Evolutionary conservation across 2,113 vertebrate genomes (phyloP), one percentile per base, ranked within the genome.

Genomic region (Phalacrocorax pelagicus): DNA sequence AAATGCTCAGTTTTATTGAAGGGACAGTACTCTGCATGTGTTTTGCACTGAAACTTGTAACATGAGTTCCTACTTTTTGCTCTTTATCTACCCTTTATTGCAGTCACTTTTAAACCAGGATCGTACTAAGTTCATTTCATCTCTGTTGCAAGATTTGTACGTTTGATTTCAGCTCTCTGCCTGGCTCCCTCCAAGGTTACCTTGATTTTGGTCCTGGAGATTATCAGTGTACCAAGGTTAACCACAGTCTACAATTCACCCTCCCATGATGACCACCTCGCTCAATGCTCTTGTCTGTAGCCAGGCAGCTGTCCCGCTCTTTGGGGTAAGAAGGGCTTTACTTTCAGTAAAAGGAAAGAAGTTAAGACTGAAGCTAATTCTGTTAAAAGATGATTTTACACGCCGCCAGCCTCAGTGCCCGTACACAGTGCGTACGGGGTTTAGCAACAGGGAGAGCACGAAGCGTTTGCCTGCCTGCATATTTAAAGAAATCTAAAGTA

Each of bases 1-100:
- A 61, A 42, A 58, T 2, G 15, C 65, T 61, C 3, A 0, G 0
- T 38, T 46, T 32, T 51, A 26, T 11, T 16, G 59, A 58, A 67
- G 67, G 57, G 23, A 30, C 22, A 8, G 11, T 9, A 30, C 30
- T 67, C 59, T 32, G 52, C 36, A 7, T 4, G 34, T 13, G 44
- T 36, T 90, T 69, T 44, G 20, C 38, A 38, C 38, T 38, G 38
- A 38, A 38, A 38, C 38, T 38, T 38, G 38, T 38, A 38, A 38
- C 38, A 38, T 38, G 38, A 67, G 32, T 49, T 73, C 47, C 65
- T 36, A 3, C 65, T 73, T 67, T 52, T 61, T 40, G 46, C 51
- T 81, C 65, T 62, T 82, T 24, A 29, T 23, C 63, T 81, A 21
- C 44, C 54, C 67, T 62, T 78, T 34, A 27, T 3, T 26, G 34